Evolutionary conservation across 2,113 vertebrate genomes (phyloP).

Genomic region (Vanacampus margaritifer): DNA sequence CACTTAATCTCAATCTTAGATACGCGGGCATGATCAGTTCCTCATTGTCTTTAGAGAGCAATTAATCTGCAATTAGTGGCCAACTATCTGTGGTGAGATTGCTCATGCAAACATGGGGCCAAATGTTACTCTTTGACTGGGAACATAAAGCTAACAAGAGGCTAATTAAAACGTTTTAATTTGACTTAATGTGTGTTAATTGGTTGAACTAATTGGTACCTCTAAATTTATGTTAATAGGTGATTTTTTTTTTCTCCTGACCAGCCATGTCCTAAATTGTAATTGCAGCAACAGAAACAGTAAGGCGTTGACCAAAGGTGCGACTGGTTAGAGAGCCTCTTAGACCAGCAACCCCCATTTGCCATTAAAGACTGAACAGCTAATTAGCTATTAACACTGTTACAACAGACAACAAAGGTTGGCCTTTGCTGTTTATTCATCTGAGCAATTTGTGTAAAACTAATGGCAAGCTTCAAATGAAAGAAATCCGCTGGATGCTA

Average conservation of each 20-base stretch:
- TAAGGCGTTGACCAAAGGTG: slow-evolving; percentile 66
- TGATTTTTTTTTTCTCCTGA: slow-evolving; percentile 17
- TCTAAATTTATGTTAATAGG: slow-evolving; percentile 44
- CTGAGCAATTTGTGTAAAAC: slow-evolving; percentile 20
- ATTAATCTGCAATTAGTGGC: slow-evolving; percentile 4
- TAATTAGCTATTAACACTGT: slow-evolving; percentile 79
- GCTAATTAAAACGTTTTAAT: slow-evolving; percentile 87
- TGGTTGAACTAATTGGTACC: slow-evolving; percentile 57
- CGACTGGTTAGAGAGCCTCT: slow-evolving; percentile 74
- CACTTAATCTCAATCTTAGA: background rate
- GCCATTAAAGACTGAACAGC: slow-evolving; percentile 77
- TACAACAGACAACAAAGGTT: slow-evolving; percentile 11
- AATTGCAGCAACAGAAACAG: slow-evolving; percentile 42
- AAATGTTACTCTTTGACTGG: slow-evolving; percentile 68
- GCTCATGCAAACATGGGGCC: slow-evolving; percentile 75
- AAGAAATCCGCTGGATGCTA: background rate
- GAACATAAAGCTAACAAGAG: slow-evolving; percentile 84
- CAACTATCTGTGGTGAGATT: slow-evolving; percentile 75
- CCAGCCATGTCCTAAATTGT: slow-evolving; percentile 74
- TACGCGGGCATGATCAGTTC: background rate
- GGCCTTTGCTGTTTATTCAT: slow-evolving; percentile 17
- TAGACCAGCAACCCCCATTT: slow-evolving; percentile 69
- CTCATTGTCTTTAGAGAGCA: background rate
- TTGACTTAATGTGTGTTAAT: slow-evolving; percentile 82
- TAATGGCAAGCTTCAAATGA: background rate